These are phyloP conservation scores for Cecidostiba fungosa DNA, from an alignment of 2,888 invertebrate genomes.

Conservation along the genomic window DNA sequence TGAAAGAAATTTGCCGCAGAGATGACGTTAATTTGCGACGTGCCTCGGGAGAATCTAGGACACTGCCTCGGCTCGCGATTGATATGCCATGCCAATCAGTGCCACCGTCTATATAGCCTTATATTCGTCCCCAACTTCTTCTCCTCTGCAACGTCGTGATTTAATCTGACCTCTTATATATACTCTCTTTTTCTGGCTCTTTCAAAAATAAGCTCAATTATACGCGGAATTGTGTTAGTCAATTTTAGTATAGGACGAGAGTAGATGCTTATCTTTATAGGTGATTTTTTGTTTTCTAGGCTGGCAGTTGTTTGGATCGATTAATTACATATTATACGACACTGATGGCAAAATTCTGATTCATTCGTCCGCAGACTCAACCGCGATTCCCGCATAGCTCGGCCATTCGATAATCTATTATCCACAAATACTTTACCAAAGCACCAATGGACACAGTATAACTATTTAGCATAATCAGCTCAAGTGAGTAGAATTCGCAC, in stretches of 20 bases:
- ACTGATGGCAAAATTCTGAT: not conserved
- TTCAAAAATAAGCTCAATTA: not conserved
- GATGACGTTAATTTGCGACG: slow-evolving; percentile 41
- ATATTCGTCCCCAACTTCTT: not conserved
- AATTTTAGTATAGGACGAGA: not conserved
- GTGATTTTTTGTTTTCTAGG: not conserved
- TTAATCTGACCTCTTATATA: not conserved
- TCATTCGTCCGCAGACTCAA: not conserved
- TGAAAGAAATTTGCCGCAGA: slow-evolving; percentile 30
- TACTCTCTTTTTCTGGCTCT: not conserved
- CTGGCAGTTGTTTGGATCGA: not conserved
- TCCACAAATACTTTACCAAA: slow-evolving; percentile 33
- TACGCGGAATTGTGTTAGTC: not conserved
- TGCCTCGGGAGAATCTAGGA: slow-evolving; percentile 19
- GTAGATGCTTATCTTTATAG: not conserved
- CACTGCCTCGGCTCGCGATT: slow-evolving; percentile 34
- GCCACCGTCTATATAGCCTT: not conserved
- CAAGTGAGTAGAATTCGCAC: not conserved
- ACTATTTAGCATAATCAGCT: slow-evolving; percentile 27
- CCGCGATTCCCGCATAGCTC: not conserved
- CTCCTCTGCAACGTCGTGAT: not conserved
- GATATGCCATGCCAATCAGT: slow-evolving; percentile 52
- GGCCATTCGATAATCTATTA: slow-evolving; percentile 10
- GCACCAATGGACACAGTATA: slow-evolving; percentile 7
- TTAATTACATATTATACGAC: not conserved